Percentiles rank a stretch among this genome's conserved stretches.
Evolutionary conservation across 2,797 vertebrate species (phyloP).

Genomic region (Poeciliopsis presidionis): DNA sequence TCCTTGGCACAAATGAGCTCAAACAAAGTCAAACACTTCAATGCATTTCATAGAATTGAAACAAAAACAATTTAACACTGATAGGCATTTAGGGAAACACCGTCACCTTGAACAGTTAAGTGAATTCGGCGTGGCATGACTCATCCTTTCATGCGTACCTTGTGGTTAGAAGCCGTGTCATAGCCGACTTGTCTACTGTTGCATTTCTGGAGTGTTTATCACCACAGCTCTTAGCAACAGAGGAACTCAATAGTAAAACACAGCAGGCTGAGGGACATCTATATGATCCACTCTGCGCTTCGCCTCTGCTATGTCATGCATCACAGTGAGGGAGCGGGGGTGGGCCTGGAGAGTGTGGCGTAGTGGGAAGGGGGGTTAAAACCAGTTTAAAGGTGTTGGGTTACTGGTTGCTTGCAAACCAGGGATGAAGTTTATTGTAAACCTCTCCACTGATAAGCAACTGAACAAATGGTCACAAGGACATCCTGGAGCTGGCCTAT

Average conservation of each 20-base stretch:
- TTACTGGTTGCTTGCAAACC: constrained; percentile 73
- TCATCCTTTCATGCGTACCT: constrained; percentile 27
- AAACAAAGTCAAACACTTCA: not conserved
- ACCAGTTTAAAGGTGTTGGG: constrained; percentile 72
- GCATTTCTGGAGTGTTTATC: constrained; percentile 64
- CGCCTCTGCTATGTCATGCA: constrained; percentile 53
- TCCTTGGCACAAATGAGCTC: not conserved
- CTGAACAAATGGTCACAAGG: constrained; percentile 40
- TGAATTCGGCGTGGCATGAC: not conserved
- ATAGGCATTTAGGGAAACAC: constrained; percentile 22
- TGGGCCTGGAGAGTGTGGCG: constrained; percentile 22
- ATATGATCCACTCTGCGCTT: constrained; percentile 53
- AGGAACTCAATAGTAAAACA: constrained; percentile 70
- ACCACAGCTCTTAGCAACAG: constrained; percentile 72
- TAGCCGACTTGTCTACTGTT: constrained; percentile 55
- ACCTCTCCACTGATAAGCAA: constrained; percentile 42
- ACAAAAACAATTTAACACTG: not conserved
- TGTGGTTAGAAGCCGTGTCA: constrained; percentile 32
- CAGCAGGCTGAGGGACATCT: constrained; percentile 56
- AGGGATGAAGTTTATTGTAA: constrained; percentile 57
- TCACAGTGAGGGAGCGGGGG: constrained; percentile 51
- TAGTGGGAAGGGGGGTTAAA: constrained; percentile 47
- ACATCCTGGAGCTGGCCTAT: constrained; percentile 15
- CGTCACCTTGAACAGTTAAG: constrained; percentile 15
- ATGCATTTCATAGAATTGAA: not conserved